Evolutionary conservation across 2,113 vertebrate species (phyloP).

Genomic region (Myrmecophaga tridactyla): DNA sequence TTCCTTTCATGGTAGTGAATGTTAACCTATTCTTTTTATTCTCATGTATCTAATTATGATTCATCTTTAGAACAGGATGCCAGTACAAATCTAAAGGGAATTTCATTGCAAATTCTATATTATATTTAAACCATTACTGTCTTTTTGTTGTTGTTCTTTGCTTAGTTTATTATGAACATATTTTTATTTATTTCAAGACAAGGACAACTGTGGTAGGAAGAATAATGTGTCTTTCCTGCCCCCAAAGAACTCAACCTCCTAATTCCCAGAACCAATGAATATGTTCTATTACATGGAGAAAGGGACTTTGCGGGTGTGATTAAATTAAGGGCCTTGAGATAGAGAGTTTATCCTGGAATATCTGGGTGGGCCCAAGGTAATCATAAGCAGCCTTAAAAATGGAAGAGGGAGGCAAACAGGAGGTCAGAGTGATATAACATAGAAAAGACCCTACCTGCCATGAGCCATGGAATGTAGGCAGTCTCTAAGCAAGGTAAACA

Average conservation of each 20-base stretch:
- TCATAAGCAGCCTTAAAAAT: not conserved
- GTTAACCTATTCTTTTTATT: not conserved
- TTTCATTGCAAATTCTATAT: not conserved
- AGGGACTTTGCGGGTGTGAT: not conserved
- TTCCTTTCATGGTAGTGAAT: not conserved
- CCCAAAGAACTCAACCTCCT: not conserved
- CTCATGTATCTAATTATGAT: not conserved
- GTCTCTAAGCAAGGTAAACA: not conserved
- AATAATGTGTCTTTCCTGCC: not conserved
- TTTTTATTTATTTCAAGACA: slow-evolving; percentile 9
- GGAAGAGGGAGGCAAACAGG: not conserved
- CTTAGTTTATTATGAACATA: not conserved
- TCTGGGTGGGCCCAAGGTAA: not conserved
- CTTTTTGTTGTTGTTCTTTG: too few species aligned
- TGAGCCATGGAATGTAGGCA: not conserved
- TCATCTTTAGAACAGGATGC: slow-evolving; percentile 25
- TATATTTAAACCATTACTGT: not conserved
- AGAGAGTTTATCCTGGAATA: too few species aligned
- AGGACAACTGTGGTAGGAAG: not conserved
- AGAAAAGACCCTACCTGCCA: not conserved
- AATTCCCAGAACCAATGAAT: not conserved
- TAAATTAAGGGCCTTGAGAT: not conserved
- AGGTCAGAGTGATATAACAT: not conserved
- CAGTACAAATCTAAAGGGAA: slow-evolving; percentile 33
- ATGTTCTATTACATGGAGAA: not conserved